Evolutionary conservation across 1,140 invertebrate species (phyloP), one percentile per base, ranked within the genome.

Genomic region (Aphidius ervi): DNA sequence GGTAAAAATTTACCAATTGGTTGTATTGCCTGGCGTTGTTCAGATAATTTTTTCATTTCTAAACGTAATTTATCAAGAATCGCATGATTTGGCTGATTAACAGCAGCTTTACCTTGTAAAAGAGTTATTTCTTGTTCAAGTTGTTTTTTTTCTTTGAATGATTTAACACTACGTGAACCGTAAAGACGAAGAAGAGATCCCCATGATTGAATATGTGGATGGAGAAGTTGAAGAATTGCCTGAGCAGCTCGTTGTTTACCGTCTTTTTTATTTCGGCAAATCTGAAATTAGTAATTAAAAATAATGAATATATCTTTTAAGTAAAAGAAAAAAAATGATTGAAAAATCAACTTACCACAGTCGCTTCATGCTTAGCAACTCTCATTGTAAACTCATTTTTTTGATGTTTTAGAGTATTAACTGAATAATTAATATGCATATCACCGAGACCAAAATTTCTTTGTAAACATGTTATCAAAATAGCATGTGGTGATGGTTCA

Each of bases 221-320:
- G 95, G 39, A 97, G 77, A 67, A 85, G 84, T 77, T 97, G 91
- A 41, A 99, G 75, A 66, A 99, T 95, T n/a, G 92, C 88, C 80
- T 98, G 96, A 10, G 95, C 94, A 9, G 95, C 95, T 67, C 92
- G 81, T 74, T 99, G 96, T 77, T 98, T 98, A n/a, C 95, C 96
- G 70, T 96, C 95, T 69, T 94, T 87, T 79, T 98, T 98, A 80
- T 98, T 98, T 71, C 94, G 93, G 76, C 95, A 97, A 7, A 87
- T 74, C 68, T 77, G 10, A 10, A 65, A 31, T 31, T 3, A 31
- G 23, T 31, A 31, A 31, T 31, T 31, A 5, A 52, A 52, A 52
- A 8, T n/a, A 50, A 59, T 40, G 4, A 16, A 42, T 49, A 16
- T 39, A 23, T 20, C 31, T n/a, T 45, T 6, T 46, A 57, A 46